A percentile compares a stretch with the other conserved stretches of the same genome.
Evolutionary conservation across 2,797 vertebrate genomes (phyloP).

Genomic region (Momotus momota): DNA sequence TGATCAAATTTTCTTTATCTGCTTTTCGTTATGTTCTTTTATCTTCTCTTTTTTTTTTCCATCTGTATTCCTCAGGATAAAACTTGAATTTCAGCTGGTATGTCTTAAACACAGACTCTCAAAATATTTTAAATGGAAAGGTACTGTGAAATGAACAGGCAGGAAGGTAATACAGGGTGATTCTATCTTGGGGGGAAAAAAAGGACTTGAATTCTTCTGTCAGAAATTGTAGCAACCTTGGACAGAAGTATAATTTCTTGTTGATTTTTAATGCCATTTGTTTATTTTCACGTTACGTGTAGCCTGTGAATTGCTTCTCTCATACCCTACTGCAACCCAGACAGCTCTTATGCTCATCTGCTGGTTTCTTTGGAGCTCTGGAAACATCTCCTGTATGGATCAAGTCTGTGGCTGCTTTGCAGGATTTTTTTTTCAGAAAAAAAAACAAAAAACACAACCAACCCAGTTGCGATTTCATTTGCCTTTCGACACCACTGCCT

Average conservation of each 20-base stretch:
- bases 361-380: slow-evolving; percentile 5
- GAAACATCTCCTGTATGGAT: neutral
- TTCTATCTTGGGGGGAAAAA: neutral
- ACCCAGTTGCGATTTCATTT: neutral
- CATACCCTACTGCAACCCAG: neutral
- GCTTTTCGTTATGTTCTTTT: neutral
- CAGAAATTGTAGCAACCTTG: neutral
- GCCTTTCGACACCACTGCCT: neutral
- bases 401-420: neutral
- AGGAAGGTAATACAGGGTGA: neutral
- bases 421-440: too few relatives aligned
- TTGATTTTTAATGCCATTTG: neutral
- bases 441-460: too few relatives aligned
- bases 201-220: neutral
- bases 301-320: neutral
- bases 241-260: neutral
- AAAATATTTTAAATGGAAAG: neutral
- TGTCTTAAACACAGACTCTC: neutral
- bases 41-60: neutral
- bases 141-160: neutral
- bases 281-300: neutral
- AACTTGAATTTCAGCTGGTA: neutral
- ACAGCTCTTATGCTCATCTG: neutral
- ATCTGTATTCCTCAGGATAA: neutral
- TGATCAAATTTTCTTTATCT: neutral